Base-by-base conservation (phyloP, 2,797 vertebrate genomes). In the Iguana delicatissima region DNA sequence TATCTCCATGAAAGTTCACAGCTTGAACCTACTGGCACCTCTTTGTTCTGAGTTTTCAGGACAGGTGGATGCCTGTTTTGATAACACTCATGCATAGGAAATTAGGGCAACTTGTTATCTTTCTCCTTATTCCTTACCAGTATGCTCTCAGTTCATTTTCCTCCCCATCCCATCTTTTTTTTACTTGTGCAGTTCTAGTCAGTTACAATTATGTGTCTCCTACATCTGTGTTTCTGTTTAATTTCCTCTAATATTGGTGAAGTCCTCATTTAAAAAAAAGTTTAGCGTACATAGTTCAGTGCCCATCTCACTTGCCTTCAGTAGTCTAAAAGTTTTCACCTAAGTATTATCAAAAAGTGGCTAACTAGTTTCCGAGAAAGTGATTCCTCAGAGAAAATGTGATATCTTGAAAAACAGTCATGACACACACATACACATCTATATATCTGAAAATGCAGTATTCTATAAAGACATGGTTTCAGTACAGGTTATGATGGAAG, bases 21-120 rank as follows among this genome's bases (percentile, higher is more conserved):
- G 32, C 59, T 64, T 84, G 88, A 77, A 67, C 64, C 46, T 52
- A 82, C 57, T 79, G 73, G 74, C 22, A 67, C 22, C 5, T 79
- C 59, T 85, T 89, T 89, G 62, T 84, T 85, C 59, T 13, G 59
- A 35, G 24, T 67, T 84, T 85, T 84, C 59, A 89, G 29, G 69
- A 42, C 59, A 76, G 46, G 46, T 18, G 24, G 62, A 77, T 52
- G 59, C 12, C 59, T 18, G 85, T 59, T 77, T 79, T 76, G 38
- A 67, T 76, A 84, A 89, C 59, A 67, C n/a, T 12, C 24, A 2
- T 29, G 3, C n/a, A 67, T 29, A 52, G 35, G 32, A 79, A 67
- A 77, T 38, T 84, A 77, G 16, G 32, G 50, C 14, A 18, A 55
- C 13, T 77, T 35, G 22, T n/a, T 50, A 50, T 50, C 80, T 38